Evolutionary conservation across 2,113 vertebrate species (phyloP).

Genomic region (Trematomus loennbergii): DNA sequence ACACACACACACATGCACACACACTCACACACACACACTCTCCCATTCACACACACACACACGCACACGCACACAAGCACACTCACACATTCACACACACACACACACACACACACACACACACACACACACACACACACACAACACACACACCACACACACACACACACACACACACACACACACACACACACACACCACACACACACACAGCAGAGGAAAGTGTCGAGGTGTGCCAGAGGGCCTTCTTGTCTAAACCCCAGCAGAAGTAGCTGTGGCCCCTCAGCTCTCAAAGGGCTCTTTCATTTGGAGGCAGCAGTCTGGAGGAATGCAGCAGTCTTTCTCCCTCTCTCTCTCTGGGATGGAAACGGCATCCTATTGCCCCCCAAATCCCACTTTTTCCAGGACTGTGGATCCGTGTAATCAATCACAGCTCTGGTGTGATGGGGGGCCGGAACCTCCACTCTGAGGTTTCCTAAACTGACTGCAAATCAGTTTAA

Average conservation of each 20-base stretch:
- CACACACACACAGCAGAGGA: slow-evolving; percentile 41
- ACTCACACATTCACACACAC: neutral
- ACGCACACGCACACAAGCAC: too few species aligned
- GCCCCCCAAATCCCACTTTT: slow-evolving; percentile 32
- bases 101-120: too few species aligned
- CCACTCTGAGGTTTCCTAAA: neutral
- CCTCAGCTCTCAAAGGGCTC: slow-evolving; percentile 77
- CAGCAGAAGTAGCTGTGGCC: slow-evolving; percentile 72
- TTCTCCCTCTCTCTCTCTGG: slow-evolving; percentile 29
- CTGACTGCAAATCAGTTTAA: neutral
- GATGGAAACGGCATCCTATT: slow-evolving; percentile 60
- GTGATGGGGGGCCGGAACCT: neutral
- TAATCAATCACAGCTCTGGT: slow-evolving; percentile 42
- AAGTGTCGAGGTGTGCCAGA: slow-evolving; percentile 76
- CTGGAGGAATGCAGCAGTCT: slow-evolving; percentile 69
- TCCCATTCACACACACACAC: too few species aligned
- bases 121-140: too few species aligned
- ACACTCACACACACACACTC: slow-evolving; percentile 22
- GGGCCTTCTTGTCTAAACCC: slow-evolving; percentile 65
- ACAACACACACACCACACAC: too few species aligned
- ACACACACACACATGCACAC: neutral
- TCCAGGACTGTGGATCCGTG: slow-evolving; percentile 39
- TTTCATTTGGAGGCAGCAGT: slow-evolving; percentile 76
- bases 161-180: too few species aligned
- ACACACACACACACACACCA: slow-evolving; percentile 17